These are phyloP conservation scores for Plagodis pulveraria DNA, from an alignment of 2,888 invertebrate genomes.

Conservation along the genomic window DNA sequence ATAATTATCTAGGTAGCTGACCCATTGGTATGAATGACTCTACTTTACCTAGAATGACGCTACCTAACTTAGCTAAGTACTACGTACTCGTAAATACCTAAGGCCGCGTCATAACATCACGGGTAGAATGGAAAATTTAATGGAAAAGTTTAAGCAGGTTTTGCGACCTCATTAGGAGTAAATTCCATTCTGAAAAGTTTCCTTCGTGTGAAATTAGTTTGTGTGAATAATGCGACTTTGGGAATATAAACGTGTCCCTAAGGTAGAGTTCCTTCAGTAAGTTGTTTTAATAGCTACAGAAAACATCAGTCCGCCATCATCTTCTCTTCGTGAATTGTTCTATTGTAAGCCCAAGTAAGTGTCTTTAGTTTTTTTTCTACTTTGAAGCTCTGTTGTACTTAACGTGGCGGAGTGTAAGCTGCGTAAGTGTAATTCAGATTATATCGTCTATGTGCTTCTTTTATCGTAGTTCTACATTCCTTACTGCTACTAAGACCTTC, in stretches of 20 bases:
- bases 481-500: too few relatives aligned
- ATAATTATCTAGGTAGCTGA: slow-evolving; percentile 17
- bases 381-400: too few relatives aligned
- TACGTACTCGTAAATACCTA: slow-evolving; percentile 15
- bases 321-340: neutral
- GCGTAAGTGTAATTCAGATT: too few relatives aligned
- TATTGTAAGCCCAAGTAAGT: slow-evolving; percentile 13
- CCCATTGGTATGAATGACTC: slow-evolving; percentile 16
- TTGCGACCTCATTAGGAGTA: slow-evolving; percentile 34
- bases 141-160: slow-evolving; percentile 50
- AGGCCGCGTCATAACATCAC: slow-evolving; percentile 21
- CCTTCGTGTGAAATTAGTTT: slow-evolving; percentile 42
- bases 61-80: slow-evolving; percentile 10
- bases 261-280: slow-evolving; percentile 36
- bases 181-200: slow-evolving; percentile 50
- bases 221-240: slow-evolving; percentile 41
- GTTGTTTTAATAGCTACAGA: slow-evolving; percentile 23
- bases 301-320: neutral
- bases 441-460: too few relatives aligned
- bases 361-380: neutral
- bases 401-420: too few relatives aligned
- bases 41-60: slow-evolving; percentile 17
- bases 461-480: too few relatives aligned
- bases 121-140: slow-evolving; percentile 44
- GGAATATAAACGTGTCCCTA: slow-evolving; percentile 41